Base-by-base conservation (phyloP, 2,797 vertebrate genomes). In the Podarcis siculus region DNA sequence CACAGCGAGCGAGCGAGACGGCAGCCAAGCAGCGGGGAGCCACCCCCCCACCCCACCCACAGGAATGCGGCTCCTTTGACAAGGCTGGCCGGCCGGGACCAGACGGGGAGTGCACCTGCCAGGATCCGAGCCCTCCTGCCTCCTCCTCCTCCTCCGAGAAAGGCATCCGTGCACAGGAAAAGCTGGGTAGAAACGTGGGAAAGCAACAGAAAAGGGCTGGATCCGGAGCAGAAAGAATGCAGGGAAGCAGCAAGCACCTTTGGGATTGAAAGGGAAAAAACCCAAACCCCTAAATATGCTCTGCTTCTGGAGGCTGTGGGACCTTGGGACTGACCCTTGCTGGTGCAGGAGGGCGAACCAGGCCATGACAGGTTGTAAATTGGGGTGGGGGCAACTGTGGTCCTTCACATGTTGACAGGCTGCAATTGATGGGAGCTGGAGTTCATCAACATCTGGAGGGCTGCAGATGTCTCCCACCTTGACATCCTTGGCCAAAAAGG, bases 101-200 rank as follows among this genome's bases (percentile, higher is more conserved):
- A 49, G 69, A 13, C 17, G 5, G 37, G 9, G 67, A 67, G 32
- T 19, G 69, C 87, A 85, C 87, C 87, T 89, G 87, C 82, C 87
- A 75, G 25, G 49, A 13, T 21, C 27, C 8, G 15, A 37, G 8
- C 21, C 64, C 27, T 8, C n/a, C 45, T n/a, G 6, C 35, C 61
- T 12, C 49, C 79, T 23, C 5, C 9, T 9, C 35, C 61, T 10
- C 67, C 69, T 8, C 5, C 3, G 9, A 15, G 55, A 35, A 79
- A 73, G 27, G 30, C 4, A 17, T 55, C 73, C 7, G 3, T 55
- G 80, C 80, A 7, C 32, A 9, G 23, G 72, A 67, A 30, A 83
- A 49, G 25, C 27, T 17, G 25, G 30, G 69, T 42, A 35, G 3
- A 32, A 39, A 72, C 67, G n/a, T 39, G 49, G 7, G 35, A 10